Evolutionary conservation across 2,888 invertebrate genomes (phyloP), one percentile per base, ranked within the genome.

Genomic region (Invenusta paracnida): DNA sequence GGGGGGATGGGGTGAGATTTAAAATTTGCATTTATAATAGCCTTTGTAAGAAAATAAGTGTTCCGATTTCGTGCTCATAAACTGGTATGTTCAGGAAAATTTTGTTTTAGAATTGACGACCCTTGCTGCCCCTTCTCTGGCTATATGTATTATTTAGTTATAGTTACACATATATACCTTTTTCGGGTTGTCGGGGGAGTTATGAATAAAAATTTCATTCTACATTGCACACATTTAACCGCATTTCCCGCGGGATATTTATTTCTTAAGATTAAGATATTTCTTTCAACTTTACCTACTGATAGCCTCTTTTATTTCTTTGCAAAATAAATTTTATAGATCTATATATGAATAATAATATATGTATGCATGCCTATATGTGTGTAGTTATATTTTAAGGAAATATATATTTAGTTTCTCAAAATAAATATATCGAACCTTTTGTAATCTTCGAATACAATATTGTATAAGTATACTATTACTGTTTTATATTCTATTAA

Each of bases 31-130:
- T 73, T 73, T 73, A 13, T 73, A 73, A 73, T 73, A 73, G 73
- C 27, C 25, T 2, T 2, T 13, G 73, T 73, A 73, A 23, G 73
- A 73, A 73, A 73, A 73, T 73, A 73, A 73, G 73, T 73, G 73
- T 73, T 73, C 73, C 27, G 23, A 73, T n/a, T 73, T 73, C 73
- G 73, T 73, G 73, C 73, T 73, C 23, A n/a, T n/a, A n/a, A n/a
- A 25, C 73, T 23, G 73, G 23, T 73, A 73, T 73, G 27, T 23
- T 73, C 73, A 5, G 2, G 23, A 23, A 73, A 73, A 73, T 73
- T 73, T 73, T 73, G 73, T 73, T 73, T 73, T 73, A 73, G 73
- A 73, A 73, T 73, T 73, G 73, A 73, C 73, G 73, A 73, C 73
- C 73, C 23, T 5, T 23, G 73, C 11, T n/a, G n/a, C n/a, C n/a